Conservation (phyloP, 92 coral and sea anemone genomes). For the Paragorgia papillata region DNA sequence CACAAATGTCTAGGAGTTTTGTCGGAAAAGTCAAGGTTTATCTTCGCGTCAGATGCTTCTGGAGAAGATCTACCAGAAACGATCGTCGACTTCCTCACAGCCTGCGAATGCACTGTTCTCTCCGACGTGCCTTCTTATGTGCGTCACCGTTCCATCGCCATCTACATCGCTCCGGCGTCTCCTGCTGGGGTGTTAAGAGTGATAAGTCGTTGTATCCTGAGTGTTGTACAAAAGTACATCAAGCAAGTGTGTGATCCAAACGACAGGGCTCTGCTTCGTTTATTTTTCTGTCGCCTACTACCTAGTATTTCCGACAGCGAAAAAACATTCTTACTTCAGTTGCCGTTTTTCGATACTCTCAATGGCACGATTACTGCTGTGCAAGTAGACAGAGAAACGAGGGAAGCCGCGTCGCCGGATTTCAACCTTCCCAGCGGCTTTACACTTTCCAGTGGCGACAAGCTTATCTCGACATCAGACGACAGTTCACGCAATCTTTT, state of each 20-base stretch:
- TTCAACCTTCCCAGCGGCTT: constrained; percentile 13
- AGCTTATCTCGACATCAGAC: constrained; percentile 36
- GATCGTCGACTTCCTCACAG: constrained; percentile 52
- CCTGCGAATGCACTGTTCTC: constrained; percentile 68
- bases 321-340: constrained; percentile 29
- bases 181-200: neutral
- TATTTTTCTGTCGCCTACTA: neutral
- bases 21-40: constrained; percentile 30
- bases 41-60: constrained; percentile 29
- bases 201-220: neutral
- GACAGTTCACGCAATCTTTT: constrained; percentile 39
- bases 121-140: constrained; percentile 59
- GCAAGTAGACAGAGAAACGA: neutral
- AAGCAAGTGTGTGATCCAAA: neutral
- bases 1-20: constrained; percentile 50
- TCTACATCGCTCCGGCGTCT: constrained; percentile 67
- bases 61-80: constrained; percentile 47
- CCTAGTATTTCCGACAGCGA: constrained; percentile 36
- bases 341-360: neutral
- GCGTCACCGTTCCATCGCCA: constrained; percentile 55
- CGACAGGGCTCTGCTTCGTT: neutral
- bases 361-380: constrained; percentile 7
- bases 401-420: neutral
- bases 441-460: constrained; percentile 14
- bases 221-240: constrained; percentile 35